These are phyloP conservation scores for Uria lomvia DNA, from an alignment of 2,113 vertebrate species.

Conservation along the genomic window DNA sequence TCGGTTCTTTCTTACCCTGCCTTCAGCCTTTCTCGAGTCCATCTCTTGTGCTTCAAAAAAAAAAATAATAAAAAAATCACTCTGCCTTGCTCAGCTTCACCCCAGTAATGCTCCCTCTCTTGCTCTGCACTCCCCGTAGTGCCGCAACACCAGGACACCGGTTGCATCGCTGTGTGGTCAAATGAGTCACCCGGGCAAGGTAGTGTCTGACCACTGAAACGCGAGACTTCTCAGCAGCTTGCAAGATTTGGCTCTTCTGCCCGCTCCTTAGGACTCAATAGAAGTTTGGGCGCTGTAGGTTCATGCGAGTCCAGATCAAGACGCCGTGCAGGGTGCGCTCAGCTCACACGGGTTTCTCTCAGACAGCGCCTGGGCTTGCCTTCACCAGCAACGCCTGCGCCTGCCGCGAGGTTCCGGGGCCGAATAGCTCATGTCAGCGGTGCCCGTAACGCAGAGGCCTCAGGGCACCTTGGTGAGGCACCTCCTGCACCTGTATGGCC, in stretches of 20 bases:
- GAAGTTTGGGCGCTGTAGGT: background rate
- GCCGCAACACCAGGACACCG: background rate
- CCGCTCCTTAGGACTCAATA: background rate
- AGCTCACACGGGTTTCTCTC: background rate
- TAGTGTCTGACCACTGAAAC: background rate
- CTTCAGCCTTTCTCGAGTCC: background rate
- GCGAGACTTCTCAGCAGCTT: background rate
- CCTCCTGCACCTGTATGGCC: fast-evolving
- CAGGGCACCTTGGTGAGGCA: background rate
- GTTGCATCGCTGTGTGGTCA: background rate
- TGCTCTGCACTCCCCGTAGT: background rate
- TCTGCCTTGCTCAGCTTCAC: background rate
- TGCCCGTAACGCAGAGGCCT: background rate
- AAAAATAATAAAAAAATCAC: no score
- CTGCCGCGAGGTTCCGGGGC: fast-evolving
- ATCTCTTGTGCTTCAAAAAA: background rate
- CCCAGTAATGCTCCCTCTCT: background rate
- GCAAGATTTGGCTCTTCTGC: background rate
- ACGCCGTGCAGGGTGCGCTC: fast-evolving
- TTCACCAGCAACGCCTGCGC: background rate
- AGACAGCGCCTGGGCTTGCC: background rate
- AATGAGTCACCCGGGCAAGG: background rate
- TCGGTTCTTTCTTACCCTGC: background rate
- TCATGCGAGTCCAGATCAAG: background rate
- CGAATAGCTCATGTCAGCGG: background rate